These are phyloP conservation scores for Microcebus griseorufus DNA, from an alignment of 2,113 vertebrate species.

Conservation along the genomic window DNA sequence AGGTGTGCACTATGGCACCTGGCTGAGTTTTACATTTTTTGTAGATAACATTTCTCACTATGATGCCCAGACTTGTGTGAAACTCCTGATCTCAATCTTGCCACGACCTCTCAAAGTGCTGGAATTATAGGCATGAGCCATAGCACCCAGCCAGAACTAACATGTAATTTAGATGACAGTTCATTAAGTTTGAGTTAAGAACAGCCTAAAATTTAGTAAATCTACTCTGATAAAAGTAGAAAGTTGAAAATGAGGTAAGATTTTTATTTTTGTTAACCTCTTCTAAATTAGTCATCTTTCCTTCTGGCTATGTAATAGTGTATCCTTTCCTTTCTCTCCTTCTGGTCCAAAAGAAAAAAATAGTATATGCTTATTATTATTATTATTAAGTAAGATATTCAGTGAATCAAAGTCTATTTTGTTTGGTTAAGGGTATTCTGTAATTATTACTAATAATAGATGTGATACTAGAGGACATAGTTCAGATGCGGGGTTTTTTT, in stretches of 20 bases:
- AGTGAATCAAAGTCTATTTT: conserved; percentile 14
- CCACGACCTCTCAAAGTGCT: too few relatives aligned
- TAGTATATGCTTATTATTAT: background rate
- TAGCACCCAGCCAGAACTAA: background rate
- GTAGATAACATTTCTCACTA: too few relatives aligned
- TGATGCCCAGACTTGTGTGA: too few relatives aligned
- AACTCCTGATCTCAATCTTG: too few relatives aligned
- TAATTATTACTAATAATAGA: background rate
- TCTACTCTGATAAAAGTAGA: background rate
- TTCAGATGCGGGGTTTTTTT: background rate
- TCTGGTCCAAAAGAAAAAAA: background rate
- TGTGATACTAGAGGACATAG: background rate
- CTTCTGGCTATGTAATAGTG: too few relatives aligned
- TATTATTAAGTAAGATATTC: background rate
- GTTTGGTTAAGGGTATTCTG: conserved; percentile 45
- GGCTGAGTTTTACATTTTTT: too few relatives aligned
- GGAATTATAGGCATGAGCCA: too few relatives aligned
- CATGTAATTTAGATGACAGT: background rate
- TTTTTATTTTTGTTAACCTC: conserved; percentile 40
- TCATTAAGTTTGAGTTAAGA: conserved; percentile 31
- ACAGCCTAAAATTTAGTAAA: conserved; percentile 8
- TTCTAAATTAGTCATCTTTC: background rate
- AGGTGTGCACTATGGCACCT: too few relatives aligned
- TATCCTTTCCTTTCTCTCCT: background rate
- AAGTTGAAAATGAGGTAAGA: background rate